phyloP scores from a whole-genome alignment of 2,113 vertebrate genomes.

The Aegotheles bennettii region DNA sequence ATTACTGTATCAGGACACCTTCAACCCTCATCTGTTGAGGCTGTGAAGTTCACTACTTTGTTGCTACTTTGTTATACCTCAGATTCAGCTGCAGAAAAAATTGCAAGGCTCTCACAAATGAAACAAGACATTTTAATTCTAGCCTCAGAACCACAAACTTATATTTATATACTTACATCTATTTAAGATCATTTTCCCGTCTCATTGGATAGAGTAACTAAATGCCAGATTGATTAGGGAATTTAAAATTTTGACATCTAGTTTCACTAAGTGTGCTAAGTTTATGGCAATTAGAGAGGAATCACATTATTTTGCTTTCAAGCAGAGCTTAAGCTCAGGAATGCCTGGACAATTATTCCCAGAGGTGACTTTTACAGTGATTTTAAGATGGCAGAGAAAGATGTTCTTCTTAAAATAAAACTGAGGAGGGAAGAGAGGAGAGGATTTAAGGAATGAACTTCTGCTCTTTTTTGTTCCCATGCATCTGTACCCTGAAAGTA shows the following conservation, averaged over 20 bases:
- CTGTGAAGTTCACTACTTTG: neutral
- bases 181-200: neutral
- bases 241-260: neutral
- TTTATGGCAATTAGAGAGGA: neutral
- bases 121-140: neutral
- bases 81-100: neutral
- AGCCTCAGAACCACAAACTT: neutral
- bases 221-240: neutral
- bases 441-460: neutral
- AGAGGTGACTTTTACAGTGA: neutral
- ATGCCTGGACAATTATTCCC: neutral
- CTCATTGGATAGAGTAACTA: neutral
- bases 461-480: neutral
- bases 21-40: neutral
- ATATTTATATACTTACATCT: neutral
- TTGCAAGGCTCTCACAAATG: neutral
- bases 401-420: neutral
- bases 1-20: neutral
- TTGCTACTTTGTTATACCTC: neutral
- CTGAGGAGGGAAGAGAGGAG: neutral
- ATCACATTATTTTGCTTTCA: neutral
- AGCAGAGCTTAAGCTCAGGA: neutral
- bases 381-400: neutral
- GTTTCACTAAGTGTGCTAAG: neutral
- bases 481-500: neutral